phyloP scores from a whole-genome alignment of 2,113 vertebrate species.

The Proteles cristata region DNA sequence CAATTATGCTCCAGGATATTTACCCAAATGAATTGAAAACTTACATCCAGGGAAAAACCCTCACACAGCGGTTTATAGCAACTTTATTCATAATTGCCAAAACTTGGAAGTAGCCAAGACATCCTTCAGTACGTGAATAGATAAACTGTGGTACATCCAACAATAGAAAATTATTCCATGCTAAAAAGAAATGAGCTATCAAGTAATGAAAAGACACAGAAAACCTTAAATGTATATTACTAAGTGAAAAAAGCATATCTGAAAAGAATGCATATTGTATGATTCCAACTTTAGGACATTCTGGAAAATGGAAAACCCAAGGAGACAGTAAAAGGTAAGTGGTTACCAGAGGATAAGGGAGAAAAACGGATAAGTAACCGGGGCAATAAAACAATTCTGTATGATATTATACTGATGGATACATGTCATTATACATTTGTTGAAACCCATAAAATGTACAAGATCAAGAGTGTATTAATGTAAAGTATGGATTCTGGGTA shows the following conservation, averaged over 20 bases:
- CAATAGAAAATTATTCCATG: background rate
- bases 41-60: background rate
- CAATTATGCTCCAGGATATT: background rate
- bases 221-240: background rate
- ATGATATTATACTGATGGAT: background rate
- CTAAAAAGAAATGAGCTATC: background rate
- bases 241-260: background rate
- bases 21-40: background rate
- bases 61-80: background rate
- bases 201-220: background rate
- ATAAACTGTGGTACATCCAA: background rate
- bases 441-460: background rate
- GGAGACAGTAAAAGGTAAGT: background rate
- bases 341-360: background rate
- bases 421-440: background rate
- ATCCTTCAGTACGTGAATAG: background rate
- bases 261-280: background rate
- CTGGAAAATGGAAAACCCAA: background rate
- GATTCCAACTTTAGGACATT: background rate
- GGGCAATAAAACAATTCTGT: background rate
- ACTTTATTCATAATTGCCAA: background rate
- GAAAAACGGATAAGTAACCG: background rate
- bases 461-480: background rate
- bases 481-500: background rate
- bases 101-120: background rate